These are phyloP conservation scores for Meteorus cinctellus DNA, from an alignment of 2,888 invertebrate genomes.

Conservation along the genomic window DNA sequence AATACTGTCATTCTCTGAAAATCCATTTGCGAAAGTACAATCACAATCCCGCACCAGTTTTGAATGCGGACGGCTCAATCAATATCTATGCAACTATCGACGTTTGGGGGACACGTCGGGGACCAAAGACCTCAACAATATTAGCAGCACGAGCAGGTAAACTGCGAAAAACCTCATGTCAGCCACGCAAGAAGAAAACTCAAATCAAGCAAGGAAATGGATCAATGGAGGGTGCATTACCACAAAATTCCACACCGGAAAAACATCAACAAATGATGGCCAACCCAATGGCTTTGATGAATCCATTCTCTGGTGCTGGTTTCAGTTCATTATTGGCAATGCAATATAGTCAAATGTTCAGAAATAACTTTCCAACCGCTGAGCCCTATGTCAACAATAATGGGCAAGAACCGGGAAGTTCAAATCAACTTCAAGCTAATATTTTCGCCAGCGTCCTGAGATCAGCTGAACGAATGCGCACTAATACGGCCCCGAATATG, in stretches of 20 bases:
- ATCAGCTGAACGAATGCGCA: too few species aligned
- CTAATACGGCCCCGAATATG: too few species aligned
- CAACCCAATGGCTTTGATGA: not conserved
- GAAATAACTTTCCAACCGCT: not conserved
- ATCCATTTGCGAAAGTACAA: conserved; percentile 93
- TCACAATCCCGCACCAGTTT: conserved; percentile 92
- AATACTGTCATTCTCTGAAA: conserved; percentile 98
- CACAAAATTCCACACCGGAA: not conserved
- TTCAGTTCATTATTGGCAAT: not conserved
- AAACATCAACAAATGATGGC: not conserved
- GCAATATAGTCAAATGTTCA: not conserved
- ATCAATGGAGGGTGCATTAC: not conserved
- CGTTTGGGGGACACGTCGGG: conserved; percentile 91
- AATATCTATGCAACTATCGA: conserved; percentile 92
- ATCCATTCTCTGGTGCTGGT: not conserved
- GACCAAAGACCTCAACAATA: conserved; percentile 80
- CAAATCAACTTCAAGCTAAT: not conserved
- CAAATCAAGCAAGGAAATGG: not conserved
- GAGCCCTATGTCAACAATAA: not conserved
- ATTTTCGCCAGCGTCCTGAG: not conserved
- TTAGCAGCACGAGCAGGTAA: conserved; percentile 44
- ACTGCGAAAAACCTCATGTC: conserved; percentile 28
- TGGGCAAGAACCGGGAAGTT: too few species aligned
- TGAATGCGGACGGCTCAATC: conserved; percentile 91
- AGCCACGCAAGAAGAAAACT: not conserved